These are phyloP conservation scores for Varanus salvator DNA, from an alignment of 2,113 vertebrate species.

Conservation along the genomic window DNA sequence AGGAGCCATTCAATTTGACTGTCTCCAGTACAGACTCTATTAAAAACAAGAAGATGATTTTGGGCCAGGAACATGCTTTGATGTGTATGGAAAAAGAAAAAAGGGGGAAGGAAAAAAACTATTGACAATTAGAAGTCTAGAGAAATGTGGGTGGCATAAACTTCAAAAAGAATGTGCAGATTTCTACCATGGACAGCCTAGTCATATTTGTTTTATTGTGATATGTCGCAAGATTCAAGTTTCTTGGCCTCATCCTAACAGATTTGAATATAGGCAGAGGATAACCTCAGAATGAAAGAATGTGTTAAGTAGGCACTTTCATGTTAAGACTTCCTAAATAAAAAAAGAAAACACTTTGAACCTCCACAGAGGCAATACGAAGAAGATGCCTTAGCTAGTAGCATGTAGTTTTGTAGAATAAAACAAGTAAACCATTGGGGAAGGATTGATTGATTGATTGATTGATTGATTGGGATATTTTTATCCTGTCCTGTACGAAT, in stretches of 20 bases:
- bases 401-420: not conserved
- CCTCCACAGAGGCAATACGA: not conserved
- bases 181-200: not conserved
- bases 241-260: constrained; percentile 27
- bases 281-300: constrained; percentile 36
- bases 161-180: constrained; percentile 39
- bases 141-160: constrained; percentile 35
- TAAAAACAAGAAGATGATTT: constrained; percentile 18
- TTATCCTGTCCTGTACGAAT: no score
- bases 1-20: constrained; percentile 42
- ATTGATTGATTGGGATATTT: no score
- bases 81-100: constrained; percentile 33
- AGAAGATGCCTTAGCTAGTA: not conserved
- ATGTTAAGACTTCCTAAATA: not conserved
- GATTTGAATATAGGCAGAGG: constrained; percentile 1
- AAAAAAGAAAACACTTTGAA: constrained; percentile 3
- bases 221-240: constrained; percentile 31
- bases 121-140: constrained; percentile 34
- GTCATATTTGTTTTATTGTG: constrained; percentile 4
- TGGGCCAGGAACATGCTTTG: constrained; percentile 35
- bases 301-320: not conserved
- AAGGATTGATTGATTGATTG: no score
- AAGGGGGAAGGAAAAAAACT: no score
- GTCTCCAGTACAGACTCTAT: constrained; percentile 47
- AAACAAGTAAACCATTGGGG: not conserved